Evolutionary conservation across 2,113 vertebrate species (phyloP), one percentile per base, ranked within the genome.

Genomic region (Ursus arctos): DNA sequence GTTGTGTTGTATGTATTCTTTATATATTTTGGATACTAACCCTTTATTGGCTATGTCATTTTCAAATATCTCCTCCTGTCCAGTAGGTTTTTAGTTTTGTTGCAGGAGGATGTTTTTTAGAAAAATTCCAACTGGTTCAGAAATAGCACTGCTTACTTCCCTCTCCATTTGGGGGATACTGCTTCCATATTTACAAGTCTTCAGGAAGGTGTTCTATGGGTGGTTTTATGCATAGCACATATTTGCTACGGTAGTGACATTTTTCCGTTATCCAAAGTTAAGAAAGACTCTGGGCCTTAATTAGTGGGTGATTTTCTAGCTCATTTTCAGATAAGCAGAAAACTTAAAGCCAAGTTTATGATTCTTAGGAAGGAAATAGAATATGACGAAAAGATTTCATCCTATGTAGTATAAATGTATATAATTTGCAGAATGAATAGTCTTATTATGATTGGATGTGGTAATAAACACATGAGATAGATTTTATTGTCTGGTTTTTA

Each of bases 361-460:
- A 87, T 76, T 96, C 7, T 84, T 43, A 3, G 36, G 47, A 59
- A 93, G 92, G 84, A 86, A 96, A 96, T 47, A 79, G 95, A 83
- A 96, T 96, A 95, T 49, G 61, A 81, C 91, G 40, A 53, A 86
- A 95, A 95, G 65, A 96, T 97, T 98, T 97, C 91, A 87, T 96
- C n/a, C 67, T 31, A 43, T 72, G 86, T 83, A 33, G 40, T 67
- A 88, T 77, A 88, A 88, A 97, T 85, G 85, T 93, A 96, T 95
- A 94, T 1, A 63, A 55, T 43, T 51, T 91, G 8, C 19, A 59
- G 33, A 87, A 77, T 9, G 59, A 55, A 91, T 80, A 67, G 6
- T 69, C 26, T 92, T 85, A 53, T 84, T 83, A 85, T 28, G 24
- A 33, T 43, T 0, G 36, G 19, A n/a, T 90, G 18, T 92, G 72